Base-by-base conservation (phyloP, 1,140 invertebrate genomes). In the Pinna nobilis region DNA sequence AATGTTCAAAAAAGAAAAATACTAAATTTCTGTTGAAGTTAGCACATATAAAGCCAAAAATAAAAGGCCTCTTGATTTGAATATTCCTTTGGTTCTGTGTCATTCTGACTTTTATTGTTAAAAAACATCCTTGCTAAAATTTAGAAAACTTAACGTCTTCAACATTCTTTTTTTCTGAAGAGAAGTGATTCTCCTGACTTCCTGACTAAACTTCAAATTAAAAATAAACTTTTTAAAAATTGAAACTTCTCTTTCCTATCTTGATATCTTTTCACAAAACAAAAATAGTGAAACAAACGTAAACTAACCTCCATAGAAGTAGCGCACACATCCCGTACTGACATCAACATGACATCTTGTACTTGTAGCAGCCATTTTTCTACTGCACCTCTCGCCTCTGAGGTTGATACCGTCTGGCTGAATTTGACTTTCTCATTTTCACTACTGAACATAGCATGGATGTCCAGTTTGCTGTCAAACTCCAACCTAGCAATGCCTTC, bases 361-460 rank as follows among this genome's bases (percentile, higher is more conserved):
- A 90, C 88, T 74, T 90, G 87, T 23, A 90, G 79, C 47, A 90
- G 83, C 89, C 89, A 90, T 79, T 89, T 89, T 76, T 90, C 89
- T 9, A 90, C 89, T 13, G 89, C 84, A 3, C 89, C 89, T 72
- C 86, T 73, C 0, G 89, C 88, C 35, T 89, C 88, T 2, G 84
- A 83, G 11, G 89, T 90, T 2, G 87, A 88, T 13, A 90, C 83
- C 0, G 64, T 30, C 30, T 81, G 70, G 44, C 69, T 77, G 49
- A 89, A 75, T 53, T 85, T 69, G 0, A 90, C 84, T 66, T 86
- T 87, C 79, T 90, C 89, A 23, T 84, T 84, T 70, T 90, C 89
- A 81, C 87, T 89, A 69, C 85, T 87, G 71, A 87, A 87, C 89
- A 90, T 89, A 53, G 86, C 86, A 57, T 81, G 81, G 47, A 90